Conservation (phyloP, 1,140 invertebrate species). For the Drosophila nebulosa region DNA sequence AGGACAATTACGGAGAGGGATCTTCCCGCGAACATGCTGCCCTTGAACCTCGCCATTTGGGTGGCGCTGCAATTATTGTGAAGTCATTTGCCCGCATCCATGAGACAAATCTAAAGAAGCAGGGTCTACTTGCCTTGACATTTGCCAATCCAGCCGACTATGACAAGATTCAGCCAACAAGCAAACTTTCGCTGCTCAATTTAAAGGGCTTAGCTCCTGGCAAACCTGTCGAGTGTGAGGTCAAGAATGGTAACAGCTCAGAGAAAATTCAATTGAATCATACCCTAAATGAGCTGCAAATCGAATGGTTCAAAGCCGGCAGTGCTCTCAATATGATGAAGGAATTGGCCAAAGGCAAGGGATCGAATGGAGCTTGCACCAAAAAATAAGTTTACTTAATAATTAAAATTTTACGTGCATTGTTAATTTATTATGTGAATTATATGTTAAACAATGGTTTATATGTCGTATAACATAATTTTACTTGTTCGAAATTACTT, state of each 20-base stretch:
- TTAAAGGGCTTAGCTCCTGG: slow-evolving; percentile 93
- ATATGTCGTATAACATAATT: too few species aligned
- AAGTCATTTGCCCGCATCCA: slow-evolving; percentile 99
- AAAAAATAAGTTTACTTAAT: background rate
- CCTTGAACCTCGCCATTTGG: slow-evolving; percentile 95
- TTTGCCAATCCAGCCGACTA: slow-evolving; percentile 98
- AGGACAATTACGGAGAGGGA: slow-evolving; percentile 99
- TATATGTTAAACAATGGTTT: too few species aligned
- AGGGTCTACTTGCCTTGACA: slow-evolving; percentile 97
- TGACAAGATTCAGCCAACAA: slow-evolving; percentile 96
- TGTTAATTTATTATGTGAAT: background rate
- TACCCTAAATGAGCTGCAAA: slow-evolving; percentile 97
- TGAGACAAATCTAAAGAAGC: slow-evolving; percentile 99
- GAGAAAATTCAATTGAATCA: slow-evolving; percentile 96
- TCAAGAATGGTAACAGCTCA: slow-evolving; percentile 93
- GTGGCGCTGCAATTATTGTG: slow-evolving; percentile 98
- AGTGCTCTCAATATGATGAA: slow-evolving; percentile 99
- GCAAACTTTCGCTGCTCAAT: slow-evolving; percentile 95
- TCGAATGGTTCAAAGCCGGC: slow-evolving; percentile 98
- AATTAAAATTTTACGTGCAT: too few species aligned
- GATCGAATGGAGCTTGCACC: background rate
- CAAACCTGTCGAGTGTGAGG: slow-evolving; percentile 94
- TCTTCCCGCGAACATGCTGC: slow-evolving; percentile 97
- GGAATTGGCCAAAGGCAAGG: slow-evolving; percentile 82
- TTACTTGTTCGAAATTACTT: too few species aligned